Conservation (phyloP, 2,797 vertebrate genomes). For the Salarias fasciatus region DNA sequence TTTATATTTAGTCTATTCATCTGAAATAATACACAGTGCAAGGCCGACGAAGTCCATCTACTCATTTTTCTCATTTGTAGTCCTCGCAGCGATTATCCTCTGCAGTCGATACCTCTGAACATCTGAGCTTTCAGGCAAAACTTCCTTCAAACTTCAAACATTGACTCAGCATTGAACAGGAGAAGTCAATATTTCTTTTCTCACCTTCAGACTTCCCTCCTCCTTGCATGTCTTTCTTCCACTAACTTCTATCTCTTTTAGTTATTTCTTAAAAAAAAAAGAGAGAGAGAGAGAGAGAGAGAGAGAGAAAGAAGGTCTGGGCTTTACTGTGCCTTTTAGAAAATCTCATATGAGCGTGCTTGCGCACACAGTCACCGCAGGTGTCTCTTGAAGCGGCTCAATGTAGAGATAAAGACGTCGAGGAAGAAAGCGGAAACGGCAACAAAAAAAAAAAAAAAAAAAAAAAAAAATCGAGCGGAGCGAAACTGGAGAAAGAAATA, state of each 20-base stretch:
- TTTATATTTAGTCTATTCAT: slow-evolving; percentile 38
- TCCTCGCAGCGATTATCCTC: slow-evolving; percentile 36
- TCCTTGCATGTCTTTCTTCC: slow-evolving; percentile 15
- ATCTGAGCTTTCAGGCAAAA: slow-evolving; percentile 58
- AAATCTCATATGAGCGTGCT: slow-evolving; percentile 2
- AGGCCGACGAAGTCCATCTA: slow-evolving; percentile 17
- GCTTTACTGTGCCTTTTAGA: slow-evolving; percentile 27
- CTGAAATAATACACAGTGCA: slow-evolving; percentile 38
- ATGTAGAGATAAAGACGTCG: slow-evolving; percentile 17
- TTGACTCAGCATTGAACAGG: slow-evolving; percentile 56
- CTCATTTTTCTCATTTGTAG: slow-evolving; percentile 51
- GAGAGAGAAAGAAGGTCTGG: slow-evolving; percentile 9
- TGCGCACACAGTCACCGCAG: slow-evolving; percentile 44
- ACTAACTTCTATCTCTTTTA: slow-evolving; percentile 10
- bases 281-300: slow-evolving; percentile 15
- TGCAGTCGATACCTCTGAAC: slow-evolving; percentile 40
- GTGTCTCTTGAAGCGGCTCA: slow-evolving; percentile 33
- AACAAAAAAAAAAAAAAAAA: not conserved
- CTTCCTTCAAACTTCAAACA: slow-evolving; percentile 60
- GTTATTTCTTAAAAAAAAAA: slow-evolving; percentile 18
- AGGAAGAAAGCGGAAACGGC: slow-evolving; percentile 1
- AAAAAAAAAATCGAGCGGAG: slow-evolving; percentile 7
- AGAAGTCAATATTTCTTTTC: slow-evolving; percentile 51
- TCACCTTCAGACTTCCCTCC: slow-evolving; percentile 39
- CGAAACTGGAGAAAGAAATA: slow-evolving; percentile 15